Conservation (phyloP, 2,888 invertebrate genomes). For the Harpalus rubripes region DNA sequence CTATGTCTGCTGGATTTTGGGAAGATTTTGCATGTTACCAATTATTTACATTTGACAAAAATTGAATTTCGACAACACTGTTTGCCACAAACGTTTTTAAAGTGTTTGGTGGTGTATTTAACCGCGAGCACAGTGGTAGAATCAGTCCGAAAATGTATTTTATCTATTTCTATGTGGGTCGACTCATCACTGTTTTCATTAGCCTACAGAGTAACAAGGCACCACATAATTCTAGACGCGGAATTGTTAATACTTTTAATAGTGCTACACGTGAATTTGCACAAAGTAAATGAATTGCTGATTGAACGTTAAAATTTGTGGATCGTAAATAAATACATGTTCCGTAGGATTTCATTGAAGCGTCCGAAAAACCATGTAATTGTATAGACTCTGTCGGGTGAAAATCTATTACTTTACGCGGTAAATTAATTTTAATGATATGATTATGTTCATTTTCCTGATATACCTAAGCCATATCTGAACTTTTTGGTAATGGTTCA, state of each 20-base stretch:
- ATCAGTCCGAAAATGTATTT: slow-evolving; percentile 67
- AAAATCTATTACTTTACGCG: slow-evolving; percentile 54
- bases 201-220: too few species aligned
- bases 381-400: slow-evolving; percentile 10
- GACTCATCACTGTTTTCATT: slow-evolving; percentile 52
- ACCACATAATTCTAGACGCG: too few species aligned
- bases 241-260: too few species aligned
- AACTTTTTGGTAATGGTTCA: slow-evolving; percentile 58
- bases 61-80: slow-evolving; percentile 68
- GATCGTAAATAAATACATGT: too few species aligned
- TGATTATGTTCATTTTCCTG: slow-evolving; percentile 53
- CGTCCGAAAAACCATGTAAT: too few species aligned
- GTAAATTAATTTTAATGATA: slow-evolving; percentile 67
- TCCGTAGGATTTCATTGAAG: too few species aligned
- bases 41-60: background rate
- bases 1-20: slow-evolving; percentile 68
- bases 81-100: slow-evolving; percentile 68
- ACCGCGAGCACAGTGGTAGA: slow-evolving; percentile 67
- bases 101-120: slow-evolving; percentile 22
- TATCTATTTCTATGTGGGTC: slow-evolving; percentile 52
- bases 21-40: slow-evolving; percentile 66
- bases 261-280: too few species aligned
- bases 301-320: too few species aligned
- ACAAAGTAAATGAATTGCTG: too few species aligned
- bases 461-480: slow-evolving; percentile 62